Evolutionary conservation across 2,888 invertebrate genomes (phyloP), one percentile per base, ranked within the genome.

Genomic region (Ichneumoninae sp.): DNA sequence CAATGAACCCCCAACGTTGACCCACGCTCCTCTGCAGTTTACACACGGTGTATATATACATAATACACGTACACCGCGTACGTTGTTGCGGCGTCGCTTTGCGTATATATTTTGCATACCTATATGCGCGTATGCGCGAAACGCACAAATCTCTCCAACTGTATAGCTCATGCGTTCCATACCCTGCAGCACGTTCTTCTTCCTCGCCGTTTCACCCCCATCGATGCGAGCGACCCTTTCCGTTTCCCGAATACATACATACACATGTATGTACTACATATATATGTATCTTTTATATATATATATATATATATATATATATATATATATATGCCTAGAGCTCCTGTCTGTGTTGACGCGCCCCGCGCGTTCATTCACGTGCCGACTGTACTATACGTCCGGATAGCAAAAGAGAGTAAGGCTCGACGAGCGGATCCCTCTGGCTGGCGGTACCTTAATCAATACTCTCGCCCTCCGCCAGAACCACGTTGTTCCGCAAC

Each of bases 391-490:
- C 22, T 69, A 66, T 44, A 74, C 74, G 54, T 76, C 66, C 74
- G 75, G 74, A 75, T 81, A 33, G 81, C 65, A 60, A 71, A 82
- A 85, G 85, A 87, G 88, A 86, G 86, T 85, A 88, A 88, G 86
- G 85, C 88, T 86, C 89, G 88, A 85, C 88, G 81, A 83, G 86
- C 85, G 86, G 86, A 88, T 82, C 87, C 89, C 90, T 90, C 90
- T 87, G 86, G 81, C 60, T 63, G 26, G 81, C 87, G 74, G 87
- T 89, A 89, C 90, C 89, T 91, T 91, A 89, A 92, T 92, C 92
- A 92, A 92, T 92, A 92, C 92, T 91, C 87, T 88, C 73, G 89
- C 86, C 88, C 86, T 87, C 77, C 86, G 85, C 82, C 84, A 79
- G 77, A 81, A 78, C 70, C 79, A 66, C 85, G 82, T 71, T 79